Conservation (phyloP, 2,888 invertebrate species). For the Megalurothrips usitatus region DNA sequence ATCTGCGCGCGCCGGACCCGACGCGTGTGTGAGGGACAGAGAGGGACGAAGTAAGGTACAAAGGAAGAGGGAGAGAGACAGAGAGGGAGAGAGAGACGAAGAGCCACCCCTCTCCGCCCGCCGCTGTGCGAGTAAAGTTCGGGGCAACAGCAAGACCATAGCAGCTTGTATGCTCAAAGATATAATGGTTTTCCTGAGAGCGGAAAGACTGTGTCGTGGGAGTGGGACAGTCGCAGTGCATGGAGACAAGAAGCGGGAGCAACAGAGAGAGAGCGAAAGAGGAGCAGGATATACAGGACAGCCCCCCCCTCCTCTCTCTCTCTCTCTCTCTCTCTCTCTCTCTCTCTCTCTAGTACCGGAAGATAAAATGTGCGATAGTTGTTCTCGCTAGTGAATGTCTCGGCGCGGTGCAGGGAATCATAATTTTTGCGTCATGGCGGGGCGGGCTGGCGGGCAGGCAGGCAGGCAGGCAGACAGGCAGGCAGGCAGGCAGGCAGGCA, state of each 20-base stretch:
- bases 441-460: not conserved
- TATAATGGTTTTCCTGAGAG: slow-evolving; percentile 20
- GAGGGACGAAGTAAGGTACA: not conserved
- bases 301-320: too few relatives aligned
- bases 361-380: slow-evolving; percentile 25
- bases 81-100: not conserved
- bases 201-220: not conserved
- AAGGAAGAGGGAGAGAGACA: not conserved
- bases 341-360: not conserved
- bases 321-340: too few relatives aligned
- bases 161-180: slow-evolving; percentile 24
- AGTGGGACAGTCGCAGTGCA: not conserved
- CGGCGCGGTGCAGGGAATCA: slow-evolving; percentile 1
- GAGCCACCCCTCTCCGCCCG: not conserved
- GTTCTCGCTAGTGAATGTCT: slow-evolving; percentile 1
- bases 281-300: not conserved
- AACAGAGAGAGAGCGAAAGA: not conserved
- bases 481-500: not conserved
- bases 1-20: slow-evolving; percentile 2
- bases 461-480: not conserved
- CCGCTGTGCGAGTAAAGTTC: not conserved
- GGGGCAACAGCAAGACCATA: not conserved
- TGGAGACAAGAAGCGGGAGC: not conserved
- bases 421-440: slow-evolving; percentile 17
- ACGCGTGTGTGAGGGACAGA: not conserved